Evolutionary conservation across 2,888 invertebrate genomes (phyloP), one percentile per base, ranked within the genome.

Genomic region (Leptarthrus brevirostris): DNA sequence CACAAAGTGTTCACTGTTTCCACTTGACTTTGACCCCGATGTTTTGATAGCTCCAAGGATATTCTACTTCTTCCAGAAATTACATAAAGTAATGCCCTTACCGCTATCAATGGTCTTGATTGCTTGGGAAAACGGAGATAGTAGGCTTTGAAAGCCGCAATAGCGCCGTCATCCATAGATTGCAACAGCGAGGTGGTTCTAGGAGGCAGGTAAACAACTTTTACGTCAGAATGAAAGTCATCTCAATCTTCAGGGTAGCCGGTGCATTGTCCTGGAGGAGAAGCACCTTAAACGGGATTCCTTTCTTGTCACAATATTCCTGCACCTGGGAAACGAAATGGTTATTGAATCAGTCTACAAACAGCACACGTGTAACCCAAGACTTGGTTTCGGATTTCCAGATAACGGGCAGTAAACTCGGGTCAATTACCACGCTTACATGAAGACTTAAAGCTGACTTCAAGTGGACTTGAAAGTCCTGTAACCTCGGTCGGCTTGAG

Each of bases 131-230:
- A 54, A 54, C 22, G 54, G 8, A 30, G 14, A 30, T 61, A 34
- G 34, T 61, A 36, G 5, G 36, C 61, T 34, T 61, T 61, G 12
- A 61, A 61, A 16, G n/a, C 14, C 14, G 61, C 2, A 6, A 61
- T 61, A 61, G 6, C 34, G 10, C 61, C 36, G 0, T 61, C 34
- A 30, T 61, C 61, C 30, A 61, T 61, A 12, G 61, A 24, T 24
- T 54, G 54, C 1, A 54, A n/a, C 24, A 54, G 8, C 5, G 10
- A 20, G 24, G 22, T 54, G 20, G 54, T 54, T n/a, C 24, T 54
- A n/a, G 26, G 54, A 20, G 54, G 54, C 20, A 54, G 20, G 12
- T 24, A 54, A n/a, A 2, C 6, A 54, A 54, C 24, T 54, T 34
- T 26, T 1, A 18, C 12, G n/a, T 12, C 12, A 20, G 54, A 18